Percentiles rank a stretch among this genome's conserved stretches.
Evolutionary conservation across 2,797 vertebrate species (phyloP).

Genomic region (Gymnocypris eckloni): DNA sequence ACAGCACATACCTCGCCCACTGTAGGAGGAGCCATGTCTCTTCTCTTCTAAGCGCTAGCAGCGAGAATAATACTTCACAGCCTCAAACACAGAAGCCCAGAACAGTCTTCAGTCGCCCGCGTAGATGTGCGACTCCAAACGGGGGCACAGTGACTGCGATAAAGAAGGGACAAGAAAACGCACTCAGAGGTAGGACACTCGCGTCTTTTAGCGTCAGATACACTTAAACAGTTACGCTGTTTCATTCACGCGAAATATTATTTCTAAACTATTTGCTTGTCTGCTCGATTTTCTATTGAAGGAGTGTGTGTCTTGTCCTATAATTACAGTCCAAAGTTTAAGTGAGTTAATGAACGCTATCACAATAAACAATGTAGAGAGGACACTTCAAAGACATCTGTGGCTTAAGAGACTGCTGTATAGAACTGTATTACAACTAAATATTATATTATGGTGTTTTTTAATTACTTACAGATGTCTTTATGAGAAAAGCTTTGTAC

Average conservation of each 20-base stretch:
- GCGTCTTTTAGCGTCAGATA: not conserved
- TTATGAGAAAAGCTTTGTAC: not conserved
- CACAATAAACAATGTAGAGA: not conserved
- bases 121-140: slow-evolving; percentile 74
- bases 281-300: not conserved
- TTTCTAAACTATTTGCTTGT: not conserved
- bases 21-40: slow-evolving; percentile 80
- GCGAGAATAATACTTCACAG: slow-evolving; percentile 85
- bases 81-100: slow-evolving; percentile 86
- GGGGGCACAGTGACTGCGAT: slow-evolving; percentile 70
- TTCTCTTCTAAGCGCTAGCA: slow-evolving; percentile 62
- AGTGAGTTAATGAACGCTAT: slow-evolving; percentile 6
- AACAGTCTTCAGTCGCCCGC: slow-evolving; percentile 83
- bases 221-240: no score
- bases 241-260: not conserved
- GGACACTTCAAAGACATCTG: slow-evolving; percentile 1
- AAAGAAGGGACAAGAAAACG: slow-evolving; percentile 63
- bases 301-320: not conserved
- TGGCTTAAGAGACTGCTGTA: not conserved
- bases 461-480: slow-evolving; percentile 10
- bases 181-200: slow-evolving; percentile 70
- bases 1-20: slow-evolving; percentile 35
- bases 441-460: not conserved
- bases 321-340: slow-evolving; percentile 19
- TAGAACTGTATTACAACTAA: not conserved